A percentile compares a stretch with the other conserved stretches of the same genome.
Conservation (phyloP, 2,797 vertebrate species). For the Natrix natrix region DNA sequence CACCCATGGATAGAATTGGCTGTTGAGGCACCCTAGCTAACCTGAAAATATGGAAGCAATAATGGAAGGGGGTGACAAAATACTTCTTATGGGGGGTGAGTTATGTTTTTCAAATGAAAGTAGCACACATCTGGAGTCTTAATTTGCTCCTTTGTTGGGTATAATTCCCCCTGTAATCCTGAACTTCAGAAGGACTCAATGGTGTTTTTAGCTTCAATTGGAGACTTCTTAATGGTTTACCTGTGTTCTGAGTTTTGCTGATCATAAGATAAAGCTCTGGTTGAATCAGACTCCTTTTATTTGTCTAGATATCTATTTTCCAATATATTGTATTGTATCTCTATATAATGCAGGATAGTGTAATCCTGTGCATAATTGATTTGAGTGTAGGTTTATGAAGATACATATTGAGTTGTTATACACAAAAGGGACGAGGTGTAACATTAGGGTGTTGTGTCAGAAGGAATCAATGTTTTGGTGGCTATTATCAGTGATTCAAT, state of each 20-base stretch:
- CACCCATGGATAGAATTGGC: not conserved
- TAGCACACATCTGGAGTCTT: not conserved
- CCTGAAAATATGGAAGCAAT: not conserved
- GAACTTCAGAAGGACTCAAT: constrained; percentile 3
- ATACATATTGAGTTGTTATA: not conserved
- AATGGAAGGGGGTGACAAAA: not conserved
- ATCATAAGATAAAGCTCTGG: not conserved
- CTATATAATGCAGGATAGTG: not conserved
- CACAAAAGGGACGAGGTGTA: not conserved
- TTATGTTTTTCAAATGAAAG: not conserved
- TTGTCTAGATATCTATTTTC: not conserved
- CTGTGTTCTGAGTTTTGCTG: not conserved
- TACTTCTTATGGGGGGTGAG: not conserved
- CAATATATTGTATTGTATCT: not conserved
- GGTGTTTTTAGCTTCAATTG: not conserved
- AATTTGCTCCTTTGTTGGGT: constrained; percentile 14
- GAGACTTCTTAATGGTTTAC: not conserved
- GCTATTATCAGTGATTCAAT: not conserved
- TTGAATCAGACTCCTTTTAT: not conserved
- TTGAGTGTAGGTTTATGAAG: not conserved
- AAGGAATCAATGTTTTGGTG: not conserved
- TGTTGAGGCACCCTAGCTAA: not conserved
- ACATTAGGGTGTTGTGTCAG: not conserved
- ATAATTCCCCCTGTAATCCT: not conserved
- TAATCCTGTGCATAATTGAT: not conserved